These are phyloP conservation scores for Xyrichtys novacula DNA, from an alignment of 2,797 vertebrate genomes.

Conservation along the genomic window DNA sequence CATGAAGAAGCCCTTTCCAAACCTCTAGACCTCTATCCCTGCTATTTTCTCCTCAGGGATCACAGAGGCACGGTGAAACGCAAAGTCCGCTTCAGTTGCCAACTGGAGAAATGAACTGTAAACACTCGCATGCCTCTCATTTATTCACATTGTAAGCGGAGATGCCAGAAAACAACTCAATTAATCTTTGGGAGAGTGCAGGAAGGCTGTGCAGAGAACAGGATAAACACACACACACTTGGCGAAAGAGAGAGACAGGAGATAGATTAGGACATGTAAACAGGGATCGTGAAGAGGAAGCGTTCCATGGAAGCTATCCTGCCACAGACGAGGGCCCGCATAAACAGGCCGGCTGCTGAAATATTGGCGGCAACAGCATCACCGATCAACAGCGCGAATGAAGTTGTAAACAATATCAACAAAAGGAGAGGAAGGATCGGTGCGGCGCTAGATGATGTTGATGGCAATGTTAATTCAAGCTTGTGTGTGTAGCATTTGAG, in stretches of 20 bases:
- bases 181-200: conserved; percentile 66
- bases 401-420: conserved; percentile 56
- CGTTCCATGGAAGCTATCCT: conserved; percentile 36
- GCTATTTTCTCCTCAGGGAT: conserved; percentile 42
- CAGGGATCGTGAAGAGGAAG: conserved; percentile 44
- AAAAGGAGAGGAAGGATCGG: conserved; percentile 33
- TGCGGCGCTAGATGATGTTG: too few species aligned
- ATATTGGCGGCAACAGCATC: conserved; percentile 24
- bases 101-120: conserved; percentile 65
- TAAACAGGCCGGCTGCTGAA: conserved; percentile 53
- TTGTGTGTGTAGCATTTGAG: conserved; percentile 14
- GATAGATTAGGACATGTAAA: conserved; percentile 59
- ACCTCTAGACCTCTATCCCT: conserved; percentile 28
- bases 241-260: conserved; percentile 2
- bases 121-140: conserved; percentile 59
- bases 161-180: conserved; percentile 75
- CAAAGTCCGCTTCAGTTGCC: conserved; percentile 43
- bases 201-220: conserved; percentile 43
- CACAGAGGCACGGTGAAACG: conserved; percentile 57
- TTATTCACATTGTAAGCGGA: conserved; percentile 52
- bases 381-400: conserved; percentile 45
- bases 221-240: conserved; percentile 49
- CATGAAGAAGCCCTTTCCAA: conserved; percentile 27
- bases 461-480: not conserved
- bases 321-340: conserved; percentile 28